These are phyloP conservation scores for Paramormyrops hopkinsi DNA, from an alignment of 2,797 vertebrate genomes.

Conservation along the genomic window DNA sequence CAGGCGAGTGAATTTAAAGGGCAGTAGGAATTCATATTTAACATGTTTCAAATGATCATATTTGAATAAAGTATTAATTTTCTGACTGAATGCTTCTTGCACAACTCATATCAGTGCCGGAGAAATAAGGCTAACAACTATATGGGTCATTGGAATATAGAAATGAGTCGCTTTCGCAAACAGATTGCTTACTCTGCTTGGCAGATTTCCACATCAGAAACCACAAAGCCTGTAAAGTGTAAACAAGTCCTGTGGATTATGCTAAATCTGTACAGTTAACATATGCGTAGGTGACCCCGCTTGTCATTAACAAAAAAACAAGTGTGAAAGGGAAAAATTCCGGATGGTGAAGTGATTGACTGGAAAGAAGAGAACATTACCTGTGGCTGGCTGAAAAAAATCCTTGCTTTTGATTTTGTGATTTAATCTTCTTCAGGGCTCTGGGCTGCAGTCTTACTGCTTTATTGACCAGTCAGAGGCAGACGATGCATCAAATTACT, in stretches of 20 bases:
- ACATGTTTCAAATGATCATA: conserved; percentile 38
- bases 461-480: conserved; percentile 44
- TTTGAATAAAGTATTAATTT: conserved; percentile 46
- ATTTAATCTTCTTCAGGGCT: conserved; percentile 40
- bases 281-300: conserved; percentile 8
- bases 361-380: conserved; percentile 20
- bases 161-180: conserved; percentile 21
- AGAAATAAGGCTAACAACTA: conserved; percentile 22
- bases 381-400: conserved; percentile 21
- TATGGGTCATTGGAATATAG: conserved; percentile 28
- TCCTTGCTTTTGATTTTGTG: conserved; percentile 34
- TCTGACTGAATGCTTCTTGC: conserved; percentile 45
- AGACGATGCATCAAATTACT: conserved; percentile 54
- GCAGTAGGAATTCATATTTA: conserved; percentile 40
- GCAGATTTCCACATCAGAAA: conserved; percentile 21
- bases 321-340: neutral
- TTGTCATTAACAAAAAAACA: conserved; percentile 1
- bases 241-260: conserved; percentile 9
- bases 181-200: conserved; percentile 24
- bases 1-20: conserved; percentile 30
- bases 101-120: conserved; percentile 29
- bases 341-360: conserved; percentile 22
- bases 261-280: conserved; percentile 8
- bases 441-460: conserved; percentile 37
- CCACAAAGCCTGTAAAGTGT: conserved; percentile 19